phyloP scores from a whole-genome alignment of 2,113 vertebrate species.

The Strigops habroptila region DNA sequence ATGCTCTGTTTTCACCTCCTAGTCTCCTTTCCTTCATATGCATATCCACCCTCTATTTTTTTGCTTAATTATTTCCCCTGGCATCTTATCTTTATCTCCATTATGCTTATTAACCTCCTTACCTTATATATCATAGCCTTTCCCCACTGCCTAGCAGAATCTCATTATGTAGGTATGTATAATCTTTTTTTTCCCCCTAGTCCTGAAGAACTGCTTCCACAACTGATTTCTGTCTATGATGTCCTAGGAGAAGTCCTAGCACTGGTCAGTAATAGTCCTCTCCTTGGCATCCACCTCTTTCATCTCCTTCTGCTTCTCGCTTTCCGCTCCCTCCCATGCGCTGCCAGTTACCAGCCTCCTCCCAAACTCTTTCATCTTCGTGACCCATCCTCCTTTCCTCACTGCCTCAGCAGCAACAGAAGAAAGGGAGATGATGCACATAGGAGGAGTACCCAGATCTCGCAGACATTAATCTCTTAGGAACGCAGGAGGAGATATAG shows the following conservation, averaged over 20 bases:
- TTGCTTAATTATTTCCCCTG: neutral
- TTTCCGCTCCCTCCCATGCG: neutral
- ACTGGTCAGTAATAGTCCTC: neutral
- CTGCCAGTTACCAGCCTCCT: neutral
- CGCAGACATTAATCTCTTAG: neutral
- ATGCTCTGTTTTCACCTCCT: neutral
- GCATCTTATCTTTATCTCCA: neutral
- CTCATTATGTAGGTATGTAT: neutral
- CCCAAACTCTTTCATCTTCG: neutral
- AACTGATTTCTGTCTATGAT: neutral
- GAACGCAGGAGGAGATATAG: neutral
- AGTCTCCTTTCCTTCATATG: neutral
- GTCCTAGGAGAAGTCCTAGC: neutral
- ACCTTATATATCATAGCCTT: neutral
- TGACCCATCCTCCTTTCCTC: neutral
- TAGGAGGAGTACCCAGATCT: neutral
- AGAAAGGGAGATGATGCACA: neutral
- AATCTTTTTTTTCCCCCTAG: no score
- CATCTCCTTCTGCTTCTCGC: neutral
- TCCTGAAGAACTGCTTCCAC: neutral
- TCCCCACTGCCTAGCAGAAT: neutral
- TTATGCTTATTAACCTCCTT: neutral
- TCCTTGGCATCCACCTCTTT: neutral
- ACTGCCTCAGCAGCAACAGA: neutral
- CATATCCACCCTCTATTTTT: neutral